A percentile compares a stretch with the other conserved stretches of the same genome.
phyloP scores from a whole-genome alignment of 2,888 invertebrate genomes.

The Philopedon plagiatum region DNA sequence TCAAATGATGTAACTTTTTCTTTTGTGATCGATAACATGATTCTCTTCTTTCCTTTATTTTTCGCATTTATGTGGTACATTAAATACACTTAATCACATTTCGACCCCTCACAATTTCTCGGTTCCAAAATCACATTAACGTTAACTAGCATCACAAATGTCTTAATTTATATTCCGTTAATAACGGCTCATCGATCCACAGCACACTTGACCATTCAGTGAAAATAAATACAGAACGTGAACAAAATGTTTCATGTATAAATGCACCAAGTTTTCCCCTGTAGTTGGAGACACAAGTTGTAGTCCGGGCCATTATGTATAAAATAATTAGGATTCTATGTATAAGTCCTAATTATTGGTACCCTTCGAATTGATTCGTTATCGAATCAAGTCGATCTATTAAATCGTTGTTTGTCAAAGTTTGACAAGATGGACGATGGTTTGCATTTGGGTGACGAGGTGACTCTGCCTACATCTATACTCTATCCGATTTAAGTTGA shows the following conservation, averaged over 20 bases:
- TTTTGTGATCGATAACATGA: too few relatives aligned
- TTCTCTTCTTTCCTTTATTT: too few relatives aligned
- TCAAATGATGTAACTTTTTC: too few relatives aligned
- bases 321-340: too few relatives aligned
- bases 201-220: conserved; percentile 59
- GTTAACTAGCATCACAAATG: conserved; percentile 55
- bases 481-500: too few relatives aligned
- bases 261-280: background rate
- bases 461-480: too few relatives aligned
- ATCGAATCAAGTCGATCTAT: too few relatives aligned
- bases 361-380: too few relatives aligned
- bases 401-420: too few relatives aligned
- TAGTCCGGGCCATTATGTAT: background rate
- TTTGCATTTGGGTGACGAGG: too few relatives aligned
- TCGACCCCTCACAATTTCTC: background rate
- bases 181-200: conserved; percentile 56
- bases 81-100: background rate
- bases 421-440: too few relatives aligned
- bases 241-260: background rate
- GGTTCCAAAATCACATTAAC: conserved; percentile 33
- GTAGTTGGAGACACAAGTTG: background rate
- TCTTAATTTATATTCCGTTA: conserved; percentile 65
- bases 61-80: background rate
- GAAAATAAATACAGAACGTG: conserved; percentile 53
- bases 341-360: too few relatives aligned